phyloP scores from a whole-genome alignment of 2,888 invertebrate genomes.

The Calameuta idolon region DNA sequence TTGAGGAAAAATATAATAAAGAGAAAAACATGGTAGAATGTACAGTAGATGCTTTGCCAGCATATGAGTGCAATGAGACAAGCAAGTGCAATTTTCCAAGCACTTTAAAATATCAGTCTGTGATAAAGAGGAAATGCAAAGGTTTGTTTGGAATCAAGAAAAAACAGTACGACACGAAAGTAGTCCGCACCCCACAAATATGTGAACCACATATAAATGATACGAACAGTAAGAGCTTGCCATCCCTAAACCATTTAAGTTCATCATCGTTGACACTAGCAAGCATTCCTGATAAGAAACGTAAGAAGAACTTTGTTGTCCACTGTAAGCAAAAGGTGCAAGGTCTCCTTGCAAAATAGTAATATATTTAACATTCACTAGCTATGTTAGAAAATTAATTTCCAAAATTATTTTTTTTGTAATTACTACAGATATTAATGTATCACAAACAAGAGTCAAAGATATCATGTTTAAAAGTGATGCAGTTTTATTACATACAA shows the following conservation, averaged over 20 bases:
- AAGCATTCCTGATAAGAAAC: constrained; percentile 28
- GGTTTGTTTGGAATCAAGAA: background rate
- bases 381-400: background rate
- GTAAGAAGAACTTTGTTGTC: constrained; percentile 40
- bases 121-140: background rate
- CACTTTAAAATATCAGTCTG: background rate
- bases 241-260: constrained; percentile 38
- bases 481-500: background rate
- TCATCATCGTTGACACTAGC: constrained; percentile 17
- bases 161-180: background rate
- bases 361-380: constrained; percentile 9
- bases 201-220: constrained; percentile 26
- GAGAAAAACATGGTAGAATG: background rate
- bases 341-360: constrained; percentile 40
- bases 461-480: background rate
- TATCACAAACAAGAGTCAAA: background rate
- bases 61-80: background rate
- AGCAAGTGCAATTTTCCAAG: background rate
- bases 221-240: constrained; percentile 35
- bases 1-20: background rate
- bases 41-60: background rate
- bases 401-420: background rate
- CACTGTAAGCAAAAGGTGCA: constrained; percentile 45
- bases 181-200: background rate
- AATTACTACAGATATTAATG: background rate